Base-by-base conservation (phyloP, 2,797 vertebrate species). In the Oophaga sylvatica region DNA sequence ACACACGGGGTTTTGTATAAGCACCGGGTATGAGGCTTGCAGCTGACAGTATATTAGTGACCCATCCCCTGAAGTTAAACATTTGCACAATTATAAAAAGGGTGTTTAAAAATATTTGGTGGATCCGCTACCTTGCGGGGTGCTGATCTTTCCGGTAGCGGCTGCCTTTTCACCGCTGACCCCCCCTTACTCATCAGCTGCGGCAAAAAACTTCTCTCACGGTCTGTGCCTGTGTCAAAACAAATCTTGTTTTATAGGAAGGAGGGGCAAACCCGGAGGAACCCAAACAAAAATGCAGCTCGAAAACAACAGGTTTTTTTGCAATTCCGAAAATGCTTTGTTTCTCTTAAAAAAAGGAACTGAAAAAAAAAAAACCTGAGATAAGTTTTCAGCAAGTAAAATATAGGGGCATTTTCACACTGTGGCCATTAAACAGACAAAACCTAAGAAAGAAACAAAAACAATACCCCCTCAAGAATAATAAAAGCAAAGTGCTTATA, bases 101-200 rank as follows among this genome's bases (percentile, higher is more conserved):
- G 5, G 5, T 35, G 5, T 3, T 3, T 35, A 53, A 53, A 1
- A 53, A 53, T n/a, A 70, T 15, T 19, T 17, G 11, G 9, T 20
- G 41, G 1, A 26, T n/a, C 15, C 10, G n/a, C 78, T 89, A 97
- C 97, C 97, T 97, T 93, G 94, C 93, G 96, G 95, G 0, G 96
- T 97, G 91, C 89, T 92, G 92, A 97, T 1, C 70, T 93, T 13
- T 96, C 94, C 91, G 16, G 98, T 91, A 1, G 97, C 97, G 0
- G 95, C 94, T 0, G 96, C 97, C 82, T 97, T 98, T 91, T 98
- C 97, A 81, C 96, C 97, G 5, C 97, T 97, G 88, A 98, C 91
- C 11, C 97, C 96, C 0, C 96, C 95, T 19, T 98, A 93, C 92
- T 98, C 96, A 98, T 97, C 91, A 98, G 87, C 92, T 98, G 97